phyloP scores from a whole-genome alignment of 2,888 invertebrate species.

The Furcula furcula region DNA sequence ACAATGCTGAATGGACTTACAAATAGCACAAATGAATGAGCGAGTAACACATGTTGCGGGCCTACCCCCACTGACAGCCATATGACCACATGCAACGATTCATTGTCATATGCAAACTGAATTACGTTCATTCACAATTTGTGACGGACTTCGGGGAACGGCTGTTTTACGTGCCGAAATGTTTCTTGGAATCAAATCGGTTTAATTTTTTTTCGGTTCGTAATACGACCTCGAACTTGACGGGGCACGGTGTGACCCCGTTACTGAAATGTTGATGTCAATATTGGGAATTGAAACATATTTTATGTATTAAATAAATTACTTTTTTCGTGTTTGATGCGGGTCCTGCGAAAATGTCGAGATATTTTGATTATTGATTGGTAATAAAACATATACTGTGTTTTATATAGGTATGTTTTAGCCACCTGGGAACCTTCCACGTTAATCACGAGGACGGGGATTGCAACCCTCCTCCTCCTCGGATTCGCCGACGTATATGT shows the following conservation, averaged over 20 bases:
- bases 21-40: constrained; percentile 77
- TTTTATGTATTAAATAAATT: no score
- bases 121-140: constrained; percentile 67
- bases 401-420: no score
- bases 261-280: no score
- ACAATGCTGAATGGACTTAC: constrained; percentile 78
- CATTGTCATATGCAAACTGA: constrained; percentile 74
- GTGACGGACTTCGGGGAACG: constrained; percentile 63
- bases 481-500: no score
- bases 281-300: no score
- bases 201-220: constrained; percentile 3
- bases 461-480: no score
- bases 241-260: neutral
- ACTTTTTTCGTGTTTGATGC: no score
- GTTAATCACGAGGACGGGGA: no score
- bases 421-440: no score
- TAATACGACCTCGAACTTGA: neutral
- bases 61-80: constrained; percentile 46
- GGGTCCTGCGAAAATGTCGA: no score
- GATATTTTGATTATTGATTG: no score
- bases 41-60: constrained; percentile 70
- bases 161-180: constrained; percentile 52
- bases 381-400: no score
- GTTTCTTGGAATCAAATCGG: constrained; percentile 34
- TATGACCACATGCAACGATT: constrained; percentile 56